Conservation (phyloP, 2,113 vertebrate species). For the Nerophis ophidion region DNA sequence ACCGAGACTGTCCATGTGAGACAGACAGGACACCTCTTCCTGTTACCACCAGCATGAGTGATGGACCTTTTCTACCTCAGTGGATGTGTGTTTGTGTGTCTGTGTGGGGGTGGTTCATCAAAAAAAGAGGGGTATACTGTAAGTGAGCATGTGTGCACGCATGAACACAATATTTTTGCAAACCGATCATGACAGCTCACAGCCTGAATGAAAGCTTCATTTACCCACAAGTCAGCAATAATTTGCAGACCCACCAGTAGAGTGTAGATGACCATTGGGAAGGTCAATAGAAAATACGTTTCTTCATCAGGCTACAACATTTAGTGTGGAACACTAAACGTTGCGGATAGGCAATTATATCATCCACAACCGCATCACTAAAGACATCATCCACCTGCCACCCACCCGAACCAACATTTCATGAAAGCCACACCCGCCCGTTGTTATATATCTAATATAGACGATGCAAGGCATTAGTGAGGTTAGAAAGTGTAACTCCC, state of each 20-base stretch:
- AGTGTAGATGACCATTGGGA: constrained; percentile 53
- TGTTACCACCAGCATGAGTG: constrained; percentile 50
- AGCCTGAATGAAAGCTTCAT: constrained; percentile 62
- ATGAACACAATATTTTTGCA: constrained; percentile 53
- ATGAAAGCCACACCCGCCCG: too few species aligned
- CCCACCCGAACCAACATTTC: too few species aligned
- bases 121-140: constrained; percentile 1
- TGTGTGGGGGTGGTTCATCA: constrained; percentile 6
- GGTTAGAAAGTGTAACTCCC: too few species aligned
- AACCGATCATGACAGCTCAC: constrained; percentile 67
- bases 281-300: constrained; percentile 49
- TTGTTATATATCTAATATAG: too few species aligned
- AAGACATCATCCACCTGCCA: too few species aligned
- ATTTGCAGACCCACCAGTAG: constrained; percentile 46
- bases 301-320: constrained; percentile 5
- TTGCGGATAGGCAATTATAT: too few species aligned
- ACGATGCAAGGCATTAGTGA: too few species aligned
- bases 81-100: constrained; percentile 5
- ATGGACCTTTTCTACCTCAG: constrained; percentile 37
- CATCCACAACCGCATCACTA: too few species aligned
- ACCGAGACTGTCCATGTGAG: constrained; percentile 37
- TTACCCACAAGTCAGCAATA: constrained; percentile 66
- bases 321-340: constrained; percentile 16
- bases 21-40: constrained; percentile 51
- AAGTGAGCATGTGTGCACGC: constrained; percentile 44